Base-by-base conservation (phyloP, 1,140 invertebrate species). In the Pogonomyrmex barbatus region DNA sequence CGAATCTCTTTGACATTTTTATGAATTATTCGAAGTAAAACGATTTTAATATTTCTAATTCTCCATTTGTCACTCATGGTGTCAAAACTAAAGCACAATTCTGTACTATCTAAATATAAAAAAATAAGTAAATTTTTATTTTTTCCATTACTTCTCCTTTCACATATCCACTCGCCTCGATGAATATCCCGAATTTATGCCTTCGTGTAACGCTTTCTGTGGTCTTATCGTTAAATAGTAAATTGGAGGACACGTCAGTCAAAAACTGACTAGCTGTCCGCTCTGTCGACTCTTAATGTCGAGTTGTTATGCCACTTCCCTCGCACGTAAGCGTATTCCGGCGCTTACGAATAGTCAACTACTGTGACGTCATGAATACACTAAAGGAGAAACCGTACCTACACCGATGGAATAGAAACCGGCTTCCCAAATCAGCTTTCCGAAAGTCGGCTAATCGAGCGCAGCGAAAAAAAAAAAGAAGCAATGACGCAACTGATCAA, bases 171-270 rank as follows among this genome's bases (percentile, higher is more conserved):
- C 12, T 68, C 47, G n/a, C 36, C 36, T 81, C 47, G 77, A 30
- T 68, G 47, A 70, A 39, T 68, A 42, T 54, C 24, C 45, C n/a
- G 33, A 39, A 33, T 39, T 10, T 39, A 67, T 39, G 24, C 24
- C 24, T 24, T 81, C 47, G 54, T 70, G 33, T 24, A 45, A 36
- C 17, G 36, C 63, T 81, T 81, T 54, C 77, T 36, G 76, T 42
- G 12, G 42, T n/a, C 45, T 70, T 81, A 68, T 81, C 77, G 63
- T 81, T 68, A 81, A 81, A 68, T 68, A 70, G 33, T 54, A 81
- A 81, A 81, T 81, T 81, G 65, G 63, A 81, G 63, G 47, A 81
- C 77, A 70, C 36, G 77, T 81, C 77, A 68, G 77, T 81, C 77
- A 79, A 68, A 68, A 79, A 79, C 45, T 70, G 63, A 70, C 77